Evolutionary conservation across 2,797 vertebrate genomes (phyloP).

Genomic region (Podarcis lilfordi): DNA sequence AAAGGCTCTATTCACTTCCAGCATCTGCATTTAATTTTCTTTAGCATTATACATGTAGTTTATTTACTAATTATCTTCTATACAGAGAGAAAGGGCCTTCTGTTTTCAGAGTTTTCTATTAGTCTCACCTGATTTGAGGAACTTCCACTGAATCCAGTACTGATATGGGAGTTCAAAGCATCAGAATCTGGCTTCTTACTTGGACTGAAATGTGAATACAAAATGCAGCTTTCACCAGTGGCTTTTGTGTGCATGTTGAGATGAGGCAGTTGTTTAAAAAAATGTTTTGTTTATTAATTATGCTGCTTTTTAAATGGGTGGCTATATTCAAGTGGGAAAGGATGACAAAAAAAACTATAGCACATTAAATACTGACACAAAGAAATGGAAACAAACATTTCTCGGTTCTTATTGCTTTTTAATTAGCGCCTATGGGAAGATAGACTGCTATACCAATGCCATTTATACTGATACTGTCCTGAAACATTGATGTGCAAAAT

Average conservation of each 20-base stretch:
- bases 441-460: conserved; percentile 47
- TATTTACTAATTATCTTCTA: conserved; percentile 3
- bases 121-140: not conserved
- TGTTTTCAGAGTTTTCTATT: conserved; percentile 1
- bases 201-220: not conserved
- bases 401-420: conserved; percentile 65
- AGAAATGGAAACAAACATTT: conserved; percentile 42
- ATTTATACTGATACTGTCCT: conserved; percentile 57
- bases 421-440: conserved; percentile 75
- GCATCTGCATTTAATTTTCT: not conserved
- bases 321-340: conserved; percentile 47
- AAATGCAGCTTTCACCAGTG: not conserved
- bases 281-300: conserved; percentile 12
- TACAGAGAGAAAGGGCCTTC: not conserved
- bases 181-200: not conserved
- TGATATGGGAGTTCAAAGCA: not conserved
- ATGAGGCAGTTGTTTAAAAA: not conserved
- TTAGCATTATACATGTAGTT: not conserved
- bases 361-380: conserved; percentile 32
- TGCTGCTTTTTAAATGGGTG: conserved; percentile 26
- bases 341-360: conserved; percentile 41
- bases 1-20: not conserved
- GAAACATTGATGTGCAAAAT: conserved; percentile 66
- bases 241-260: not conserved
- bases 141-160: not conserved